Percentiles rank a stretch among this genome's conserved stretches.
These are phyloP conservation scores for Benthochromis sp. DNA, from an alignment of 2,113 vertebrate genomes.

Conservation along the genomic window DNA sequence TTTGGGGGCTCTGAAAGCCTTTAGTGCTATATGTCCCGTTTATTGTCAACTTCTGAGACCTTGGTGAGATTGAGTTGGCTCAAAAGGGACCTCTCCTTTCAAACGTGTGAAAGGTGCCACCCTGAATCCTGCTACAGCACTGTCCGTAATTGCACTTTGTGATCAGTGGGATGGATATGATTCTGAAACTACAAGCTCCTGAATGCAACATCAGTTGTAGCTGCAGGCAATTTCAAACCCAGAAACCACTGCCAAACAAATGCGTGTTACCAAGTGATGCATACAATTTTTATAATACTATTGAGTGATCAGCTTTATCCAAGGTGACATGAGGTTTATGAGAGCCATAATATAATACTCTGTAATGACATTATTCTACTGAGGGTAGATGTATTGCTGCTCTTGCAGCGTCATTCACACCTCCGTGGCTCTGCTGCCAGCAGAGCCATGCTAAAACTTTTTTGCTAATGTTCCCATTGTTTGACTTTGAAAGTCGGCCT, in stretches of 20 bases:
- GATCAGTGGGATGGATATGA: slow-evolving; percentile 2
- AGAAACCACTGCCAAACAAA: slow-evolving; percentile 46
- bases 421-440: slow-evolving; percentile 16
- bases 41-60: slow-evolving; percentile 55
- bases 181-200: slow-evolving; percentile 5
- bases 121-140: slow-evolving; percentile 33
- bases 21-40: slow-evolving; percentile 26
- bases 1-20: slow-evolving; percentile 24
- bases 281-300: slow-evolving; percentile 45
- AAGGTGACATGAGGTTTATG: slow-evolving; percentile 63
- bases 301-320: slow-evolving; percentile 50
- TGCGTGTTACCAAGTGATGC: slow-evolving; percentile 39
- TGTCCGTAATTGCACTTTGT: slow-evolving; percentile 46
- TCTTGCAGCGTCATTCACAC: slow-evolving; percentile 46
- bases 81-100: slow-evolving; percentile 51
- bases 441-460: slow-evolving; percentile 21
- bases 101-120: slow-evolving; percentile 48
- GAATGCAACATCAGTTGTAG: slow-evolving; percentile 29
- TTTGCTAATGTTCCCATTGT: slow-evolving; percentile 35
- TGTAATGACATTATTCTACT: slow-evolving; percentile 54
- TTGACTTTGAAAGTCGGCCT: slow-evolving; percentile 50
- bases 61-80: slow-evolving; percentile 60
- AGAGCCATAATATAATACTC: slow-evolving; percentile 52
- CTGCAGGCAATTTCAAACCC: slow-evolving; percentile 39
- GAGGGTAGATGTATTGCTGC: slow-evolving; percentile 44